These are phyloP conservation scores for Caretta caretta DNA, from an alignment of 2,113 vertebrate species.

Conservation along the genomic window DNA sequence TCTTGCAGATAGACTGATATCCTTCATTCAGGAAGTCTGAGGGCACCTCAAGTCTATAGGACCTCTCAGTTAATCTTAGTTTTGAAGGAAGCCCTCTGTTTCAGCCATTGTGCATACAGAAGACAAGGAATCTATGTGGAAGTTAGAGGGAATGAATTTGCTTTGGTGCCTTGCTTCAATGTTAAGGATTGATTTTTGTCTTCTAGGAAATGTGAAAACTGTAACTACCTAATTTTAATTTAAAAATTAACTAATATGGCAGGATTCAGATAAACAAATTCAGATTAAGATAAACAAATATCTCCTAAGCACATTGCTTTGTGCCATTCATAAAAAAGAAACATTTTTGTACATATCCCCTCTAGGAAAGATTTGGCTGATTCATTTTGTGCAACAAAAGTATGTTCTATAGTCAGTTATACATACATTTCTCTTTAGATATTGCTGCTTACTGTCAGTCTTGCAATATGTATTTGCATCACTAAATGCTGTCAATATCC, in stretches of 20 bases:
- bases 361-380: not conserved
- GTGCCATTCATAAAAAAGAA: not conserved
- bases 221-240: not conserved
- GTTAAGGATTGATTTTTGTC: not conserved
- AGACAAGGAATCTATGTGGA: not conserved
- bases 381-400: not conserved
- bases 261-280: too few species aligned
- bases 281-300: not conserved
- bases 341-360: not conserved
- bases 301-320: not conserved
- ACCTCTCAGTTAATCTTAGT: not conserved
- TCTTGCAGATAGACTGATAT: rapidly evolving
- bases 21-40: not conserved
- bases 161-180: not conserved
- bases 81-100: not conserved
- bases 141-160: not conserved
- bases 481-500: not conserved
- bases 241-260: not conserved
- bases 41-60: rapidly evolving
- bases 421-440: not conserved
- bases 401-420: not conserved
- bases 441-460: not conserved
- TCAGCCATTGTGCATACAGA: not conserved
- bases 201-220: not conserved
- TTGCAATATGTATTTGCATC: not conserved